Base-by-base conservation (phyloP, 2,797 vertebrate species). In the Tinamus major region DNA sequence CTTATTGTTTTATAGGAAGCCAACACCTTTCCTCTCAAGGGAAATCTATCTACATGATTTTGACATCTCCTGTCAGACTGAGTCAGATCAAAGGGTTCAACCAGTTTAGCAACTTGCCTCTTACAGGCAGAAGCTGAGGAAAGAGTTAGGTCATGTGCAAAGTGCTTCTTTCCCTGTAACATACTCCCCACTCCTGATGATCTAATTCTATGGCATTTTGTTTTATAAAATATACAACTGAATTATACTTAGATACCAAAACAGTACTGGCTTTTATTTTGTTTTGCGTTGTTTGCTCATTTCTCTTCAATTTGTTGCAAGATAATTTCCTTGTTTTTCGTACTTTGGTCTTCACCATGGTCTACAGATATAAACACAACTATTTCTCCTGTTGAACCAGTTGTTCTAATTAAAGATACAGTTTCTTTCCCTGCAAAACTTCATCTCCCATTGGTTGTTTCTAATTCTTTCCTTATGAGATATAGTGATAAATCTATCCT, bases 11-110 rank as follows among this genome's bases (percentile, higher is more conserved):
- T 83, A 3, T 89, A 85, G 87, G 91, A 96, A 94, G 62, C 85
- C 95, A 95, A 85, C 94, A 93, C 90, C 83, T 87, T 95, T 92
- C 90, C 80, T 90, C 76, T 80, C 44, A 72, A 20, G 26, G 69
- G 76, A 92, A 78, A 21, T 46, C 24, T 62, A 33, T 87, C 58
- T 69, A 27, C 53, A 55, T 10, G 29, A 51, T 62, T 85, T 83
- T 89, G 44, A 31, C 37, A 26, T n/a, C 74, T n/a, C 37, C 71
- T 69, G n/a, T 44, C 29, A 65, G 19, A 39, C 20, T 84, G 63
- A 59, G 15, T 72, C 33, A 80, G 49, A 80, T 69, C 78, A 92
- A 81, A 93, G 37, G 46, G 26, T 76, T 81, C 42, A 39, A 51
- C 37, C 67, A 87, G 23, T 78, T 80, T 44, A 67, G 35, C 17